Base-by-base conservation (phyloP, 1,140 invertebrate genomes). In the Wasmannia auropunctata region DNA sequence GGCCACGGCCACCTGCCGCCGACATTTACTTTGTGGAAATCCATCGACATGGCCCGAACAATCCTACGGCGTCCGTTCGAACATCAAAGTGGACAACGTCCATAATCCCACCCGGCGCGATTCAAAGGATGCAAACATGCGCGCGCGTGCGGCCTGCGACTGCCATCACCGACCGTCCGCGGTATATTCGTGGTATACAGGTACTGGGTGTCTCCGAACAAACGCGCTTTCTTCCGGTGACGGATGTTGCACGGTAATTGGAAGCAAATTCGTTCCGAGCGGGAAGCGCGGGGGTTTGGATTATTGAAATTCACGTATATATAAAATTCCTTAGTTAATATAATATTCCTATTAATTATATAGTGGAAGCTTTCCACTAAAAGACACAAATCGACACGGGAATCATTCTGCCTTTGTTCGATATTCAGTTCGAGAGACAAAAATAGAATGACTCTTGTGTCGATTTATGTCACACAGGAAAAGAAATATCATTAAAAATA, bases 21-120 rank as follows among this genome's bases (percentile, higher is more conserved):
- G 88, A 90, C 91, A 86, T 91, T 91, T 91, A 90, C 90, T 91
- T 91, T 90, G 91, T 91, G 86, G 88, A 90, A 91, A 91, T 91
- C 86, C 86, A 91, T 89, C 88, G 74, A 65, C 79, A 49, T 65
- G 69, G 63, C 56, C 34, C 56, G 83, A 58, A 81, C 90, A 86
- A 91, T 90, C 80, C 63, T 80, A 91, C 56, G 75, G 89, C 84
- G 76, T 90, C 89, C 77, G 87, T 63, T 74, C 79, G 87, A 79
- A 91, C 90, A 91, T 91, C 91, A 91, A 91, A 91, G 91, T 91
- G 90, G 88, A 88, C 90, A 91, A 75, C 91, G 88, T 90, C 77
- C 90, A 90, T 90, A 90, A 91, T 72, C 87, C 54, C 75, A 86
- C 75, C 56, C 88, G 80, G 75, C 75, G 46, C 77, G 58, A 86